Base-by-base conservation (phyloP, 1,140 invertebrate genomes). In the Xylocopa sonorina region DNA sequence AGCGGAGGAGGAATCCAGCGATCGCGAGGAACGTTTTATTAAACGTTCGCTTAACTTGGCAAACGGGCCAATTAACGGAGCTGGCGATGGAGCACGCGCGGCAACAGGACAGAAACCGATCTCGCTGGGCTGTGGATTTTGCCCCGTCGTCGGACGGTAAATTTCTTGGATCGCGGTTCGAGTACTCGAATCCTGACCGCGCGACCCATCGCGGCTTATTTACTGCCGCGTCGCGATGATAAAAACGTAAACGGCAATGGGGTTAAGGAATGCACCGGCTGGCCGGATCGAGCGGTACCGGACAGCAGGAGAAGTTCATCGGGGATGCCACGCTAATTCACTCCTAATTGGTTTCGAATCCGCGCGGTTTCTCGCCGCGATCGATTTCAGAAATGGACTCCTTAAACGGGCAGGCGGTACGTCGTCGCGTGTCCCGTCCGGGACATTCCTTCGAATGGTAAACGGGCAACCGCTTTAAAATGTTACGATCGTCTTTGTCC, bases 181-280 rank as follows among this genome's bases (percentile, higher is more conserved):
- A 43, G 7, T 34, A 51, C 14, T 18, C 14, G 16, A 50, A 53
- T n/a, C 12, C n/a, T 14, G 16, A 24, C 24, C 10, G 27, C 29
- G 46, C 46, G 29, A 48, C 18, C 43, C 57, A 48, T 71, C 24
- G 51, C 34, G 3, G 67, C 16, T 73, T 62, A 73, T 62, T 50
- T 43, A 71, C 50, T 21, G 67, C 34, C 32, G 5, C 41, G 71
- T 21, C 55, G 55, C 38, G 29, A 16, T 3, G 43, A 34, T 73
- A 73, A 73, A 60, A 73, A 62, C 29, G 43, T 48, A 51, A 73
- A 73, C 57, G 43, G 71, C 62, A 73, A 73, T 62, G 57, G 57
- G 71, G 41, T 62, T 60, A 62, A 73, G 71, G 71, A 73, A 73
- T 73, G 71, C 43, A 46, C 43, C 55, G 34, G 51, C 53, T 29